Percentiles rank a stretch among this genome's conserved stretches.
phyloP scores from a whole-genome alignment of 1,140 invertebrate species.

The Drosophila kurseongensis region DNA sequence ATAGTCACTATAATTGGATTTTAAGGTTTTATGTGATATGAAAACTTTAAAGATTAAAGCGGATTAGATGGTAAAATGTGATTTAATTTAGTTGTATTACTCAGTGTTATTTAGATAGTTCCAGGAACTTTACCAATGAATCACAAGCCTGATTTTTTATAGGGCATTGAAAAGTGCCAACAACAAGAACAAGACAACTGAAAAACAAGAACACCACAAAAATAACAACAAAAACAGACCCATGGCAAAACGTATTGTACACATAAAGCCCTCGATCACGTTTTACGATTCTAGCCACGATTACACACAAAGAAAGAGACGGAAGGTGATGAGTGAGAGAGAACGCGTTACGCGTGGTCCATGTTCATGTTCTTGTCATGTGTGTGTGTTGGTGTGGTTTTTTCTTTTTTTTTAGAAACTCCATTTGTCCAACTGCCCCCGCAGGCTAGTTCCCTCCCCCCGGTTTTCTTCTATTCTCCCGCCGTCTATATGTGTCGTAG shows the following conservation, averaged over 20 bases:
- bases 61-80: neutral
- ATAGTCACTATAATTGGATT: too few relatives aligned
- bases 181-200: conserved; percentile 33
- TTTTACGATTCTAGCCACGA: conserved; percentile 79
- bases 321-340: conserved; percentile 6
- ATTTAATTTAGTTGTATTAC: neutral
- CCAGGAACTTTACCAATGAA: conserved; percentile 3
- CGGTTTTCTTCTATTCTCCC: conserved; percentile 1
- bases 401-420: conserved; percentile 52
- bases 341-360: conserved; percentile 76
- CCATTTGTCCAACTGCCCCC: conserved; percentile 73
- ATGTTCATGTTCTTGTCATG: conserved; percentile 60
- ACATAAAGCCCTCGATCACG: conserved; percentile 80
- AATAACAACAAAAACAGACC: conserved; percentile 42
- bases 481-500: conserved; percentile 29
- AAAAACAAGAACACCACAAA: conserved; percentile 25
- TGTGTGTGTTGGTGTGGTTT: conserved; percentile 27
- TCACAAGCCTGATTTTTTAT: conserved; percentile 17
- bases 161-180: conserved; percentile 52
- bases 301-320: conserved; percentile 57
- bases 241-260: conserved; percentile 67
- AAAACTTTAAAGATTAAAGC: neutral
- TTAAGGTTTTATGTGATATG: neutral
- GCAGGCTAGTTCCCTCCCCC: conserved; percentile 32
- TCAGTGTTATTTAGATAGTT: neutral